Evolutionary conservation across 64 coral and sea anemone genomes (phyloP).

Genomic region (Trachythela sp.): DNA sequence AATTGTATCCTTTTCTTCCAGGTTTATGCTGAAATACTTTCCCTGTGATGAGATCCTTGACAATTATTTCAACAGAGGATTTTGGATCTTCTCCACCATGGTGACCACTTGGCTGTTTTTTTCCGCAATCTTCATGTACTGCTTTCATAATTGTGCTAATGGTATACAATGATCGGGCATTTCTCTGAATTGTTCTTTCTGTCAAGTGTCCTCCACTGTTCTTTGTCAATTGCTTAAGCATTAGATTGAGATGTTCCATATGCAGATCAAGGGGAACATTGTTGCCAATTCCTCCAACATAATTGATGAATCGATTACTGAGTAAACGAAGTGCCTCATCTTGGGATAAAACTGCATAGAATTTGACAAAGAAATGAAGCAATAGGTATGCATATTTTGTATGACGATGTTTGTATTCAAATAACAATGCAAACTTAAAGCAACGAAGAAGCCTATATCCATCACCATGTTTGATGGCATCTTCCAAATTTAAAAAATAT

Average conservation of each 20-base stretch:
- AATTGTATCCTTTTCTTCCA: conserved; percentile 33
- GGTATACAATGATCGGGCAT: background rate
- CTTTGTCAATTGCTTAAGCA: background rate
- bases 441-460: conserved; percentile 36
- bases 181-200: background rate
- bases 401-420: conserved; percentile 58
- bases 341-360: conserved; percentile 39
- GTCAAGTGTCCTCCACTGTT: conserved; percentile 4
- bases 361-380: conserved; percentile 49
- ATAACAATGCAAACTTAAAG: conserved; percentile 46
- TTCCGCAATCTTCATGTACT: conserved; percentile 31
- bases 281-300: conserved; percentile 15
- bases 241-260: conserved; percentile 58
- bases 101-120: background rate
- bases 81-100: conserved; percentile 18
- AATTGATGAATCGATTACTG: conserved; percentile 48
- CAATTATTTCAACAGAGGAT: conserved; percentile 34
- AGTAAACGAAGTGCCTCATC: conserved; percentile 37
- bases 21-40: conserved; percentile 43
- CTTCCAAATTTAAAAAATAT: conserved; percentile 32
- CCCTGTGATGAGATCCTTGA: conserved; percentile 37
- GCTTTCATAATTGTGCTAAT: conserved; percentile 22
- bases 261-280: conserved; percentile 55
- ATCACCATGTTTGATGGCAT: conserved; percentile 52
- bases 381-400: conserved; percentile 64